Percentiles rank a stretch among this genome's conserved stretches.
phyloP scores from a whole-genome alignment of 2,888 invertebrate genomes.

The Watsonalla binaria region DNA sequence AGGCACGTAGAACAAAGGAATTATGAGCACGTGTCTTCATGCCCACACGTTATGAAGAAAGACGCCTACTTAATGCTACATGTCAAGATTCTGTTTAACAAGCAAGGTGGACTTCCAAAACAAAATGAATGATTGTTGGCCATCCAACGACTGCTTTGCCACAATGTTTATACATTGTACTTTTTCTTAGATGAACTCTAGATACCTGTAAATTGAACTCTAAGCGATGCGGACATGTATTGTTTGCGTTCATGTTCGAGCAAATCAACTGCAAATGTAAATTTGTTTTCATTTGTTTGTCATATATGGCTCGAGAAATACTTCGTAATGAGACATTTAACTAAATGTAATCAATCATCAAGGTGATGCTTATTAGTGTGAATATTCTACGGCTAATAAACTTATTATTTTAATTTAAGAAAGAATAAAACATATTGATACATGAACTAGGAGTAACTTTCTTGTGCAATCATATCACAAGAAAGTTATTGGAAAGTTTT shows the following conservation, averaged over 20 bases:
- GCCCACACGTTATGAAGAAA: conserved; percentile 46
- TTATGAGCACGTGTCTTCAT: conserved; percentile 45
- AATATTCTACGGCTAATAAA: conserved; percentile 7
- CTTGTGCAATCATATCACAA: no score
- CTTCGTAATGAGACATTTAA: conserved; percentile 12
- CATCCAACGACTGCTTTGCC: conserved; percentile 44
- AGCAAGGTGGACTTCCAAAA: conserved; percentile 49
- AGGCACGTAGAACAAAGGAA: conserved; percentile 60
- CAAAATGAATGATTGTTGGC: conserved; percentile 46
- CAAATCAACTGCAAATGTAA: neutral
- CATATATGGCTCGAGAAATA: conserved; percentile 28
- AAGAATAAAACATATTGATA: no score
- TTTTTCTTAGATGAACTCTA: conserved; percentile 1
- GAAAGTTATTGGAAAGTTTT: no score
- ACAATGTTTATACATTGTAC: conserved; percentile 55
- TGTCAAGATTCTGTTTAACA: conserved; percentile 61
- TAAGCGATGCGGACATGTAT: neutral
- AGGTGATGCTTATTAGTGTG: conserved; percentile 36
- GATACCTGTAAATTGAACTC: neutral
- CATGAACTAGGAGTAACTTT: no score
- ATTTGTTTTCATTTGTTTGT: conserved; percentile 5
- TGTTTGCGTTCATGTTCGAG: neutral
- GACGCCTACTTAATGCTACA: conserved; percentile 47
- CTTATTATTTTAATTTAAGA: no score
- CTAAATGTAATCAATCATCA: conserved; percentile 38